These are phyloP conservation scores for Drosophila peninsularis DNA, from an alignment of 2,888 invertebrate species.

Conservation along the genomic window DNA sequence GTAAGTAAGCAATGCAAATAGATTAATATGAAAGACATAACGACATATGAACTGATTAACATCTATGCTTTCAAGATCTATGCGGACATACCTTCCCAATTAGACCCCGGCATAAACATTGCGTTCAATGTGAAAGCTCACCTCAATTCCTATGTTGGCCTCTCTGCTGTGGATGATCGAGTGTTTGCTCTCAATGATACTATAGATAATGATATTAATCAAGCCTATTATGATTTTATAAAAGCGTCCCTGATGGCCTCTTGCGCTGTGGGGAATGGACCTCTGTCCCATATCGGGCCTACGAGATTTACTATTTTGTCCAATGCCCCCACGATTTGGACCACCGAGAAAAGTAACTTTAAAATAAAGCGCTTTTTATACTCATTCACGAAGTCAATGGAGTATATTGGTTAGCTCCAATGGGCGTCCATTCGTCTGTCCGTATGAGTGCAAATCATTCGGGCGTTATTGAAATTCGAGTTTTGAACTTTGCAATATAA, in stretches of 20 bases:
- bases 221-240: not conserved
- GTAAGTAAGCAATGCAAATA: not conserved
- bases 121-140: not conserved
- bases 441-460: no score
- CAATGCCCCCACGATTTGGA: not conserved
- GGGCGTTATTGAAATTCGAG: no score
- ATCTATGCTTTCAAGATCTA: not conserved
- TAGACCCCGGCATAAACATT: not conserved
- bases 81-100: not conserved
- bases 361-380: not conserved
- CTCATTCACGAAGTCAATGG: not conserved
- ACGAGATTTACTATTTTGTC: not conserved
- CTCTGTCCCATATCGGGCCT: rapidly evolving
- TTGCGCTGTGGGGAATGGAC: not conserved
- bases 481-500: no score
- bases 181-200: not conserved
- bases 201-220: not conserved
- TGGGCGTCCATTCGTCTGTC: no score
- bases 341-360: not conserved
- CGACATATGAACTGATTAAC: no score
- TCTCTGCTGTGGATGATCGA: not conserved
- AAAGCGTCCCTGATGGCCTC: not conserved
- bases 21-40: no score
- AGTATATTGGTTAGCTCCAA: no score
- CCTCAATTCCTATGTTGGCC: not conserved